Percentiles rank a stretch among this genome's conserved stretches.
phyloP scores from a whole-genome alignment of 2,888 invertebrate genomes.

The Parnassius glacialis region DNA sequence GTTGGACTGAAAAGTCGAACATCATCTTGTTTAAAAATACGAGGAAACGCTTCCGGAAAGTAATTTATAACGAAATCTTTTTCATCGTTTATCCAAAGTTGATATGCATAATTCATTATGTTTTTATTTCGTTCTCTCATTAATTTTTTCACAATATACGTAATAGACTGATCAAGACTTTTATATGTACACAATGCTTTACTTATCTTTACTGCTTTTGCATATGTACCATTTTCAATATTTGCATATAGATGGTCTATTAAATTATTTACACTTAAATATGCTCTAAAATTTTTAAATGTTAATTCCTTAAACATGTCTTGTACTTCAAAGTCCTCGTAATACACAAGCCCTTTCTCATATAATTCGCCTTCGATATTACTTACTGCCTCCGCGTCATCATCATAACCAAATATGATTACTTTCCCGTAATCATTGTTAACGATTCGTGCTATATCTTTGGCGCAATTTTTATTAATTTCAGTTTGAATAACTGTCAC shows the following conservation, averaged over 20 bases:
- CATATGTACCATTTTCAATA: not conserved
- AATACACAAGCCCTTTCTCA: conserved; percentile 5
- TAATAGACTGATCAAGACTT: not conserved
- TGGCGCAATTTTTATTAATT: conserved; percentile 9
- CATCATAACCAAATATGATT: conserved; percentile 1
- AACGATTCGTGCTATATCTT: conserved; percentile 9
- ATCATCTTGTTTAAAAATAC: too few relatives aligned
- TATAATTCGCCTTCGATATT: not conserved
- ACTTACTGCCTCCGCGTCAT: not conserved
- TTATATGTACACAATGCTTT: not conserved
- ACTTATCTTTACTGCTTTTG: conserved; percentile 2
- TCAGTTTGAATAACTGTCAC: not conserved
- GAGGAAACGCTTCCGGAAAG: not conserved
- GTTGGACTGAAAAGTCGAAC: too few relatives aligned
- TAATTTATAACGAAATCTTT: not conserved
- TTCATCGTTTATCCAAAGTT: conserved; percentile 2
- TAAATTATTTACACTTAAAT: conserved; percentile 6
- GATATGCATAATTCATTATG: not conserved
- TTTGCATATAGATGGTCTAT: conserved; percentile 2
- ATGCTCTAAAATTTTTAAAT: not conserved
- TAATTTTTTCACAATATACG: not conserved
- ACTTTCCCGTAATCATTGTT: conserved; percentile 14
- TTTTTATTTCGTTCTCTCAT: conserved; percentile 2
- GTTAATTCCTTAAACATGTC: not conserved
- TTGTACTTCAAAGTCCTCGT: not conserved